Conservation (phyloP, 2,113 vertebrate genomes). For the Microcebus ravelobensis region DNA sequence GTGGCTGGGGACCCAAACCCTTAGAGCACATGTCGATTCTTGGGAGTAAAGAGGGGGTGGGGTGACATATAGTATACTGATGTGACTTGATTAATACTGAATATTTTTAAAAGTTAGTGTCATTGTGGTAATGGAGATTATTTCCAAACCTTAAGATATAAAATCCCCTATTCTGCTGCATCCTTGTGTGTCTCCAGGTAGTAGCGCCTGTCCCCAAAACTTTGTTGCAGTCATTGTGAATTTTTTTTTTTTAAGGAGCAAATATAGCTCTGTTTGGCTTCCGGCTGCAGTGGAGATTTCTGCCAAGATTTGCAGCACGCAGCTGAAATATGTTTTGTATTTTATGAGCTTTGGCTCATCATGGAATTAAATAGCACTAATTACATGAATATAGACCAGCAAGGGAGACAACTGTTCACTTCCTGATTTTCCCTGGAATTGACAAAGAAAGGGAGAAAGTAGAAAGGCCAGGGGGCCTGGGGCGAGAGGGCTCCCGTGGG, state of each 20-base stretch:
- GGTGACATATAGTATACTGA: neutral
- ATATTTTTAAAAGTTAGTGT: neutral
- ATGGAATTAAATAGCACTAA: constrained; percentile 75
- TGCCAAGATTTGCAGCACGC: constrained; percentile 67
- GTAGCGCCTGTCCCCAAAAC: neutral
- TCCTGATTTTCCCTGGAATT: constrained; percentile 70
- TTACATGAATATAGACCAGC: constrained; percentile 76
- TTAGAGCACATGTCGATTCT: neutral
- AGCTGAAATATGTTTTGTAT: constrained; percentile 77
- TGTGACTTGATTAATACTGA: neutral
- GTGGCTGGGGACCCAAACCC: neutral
- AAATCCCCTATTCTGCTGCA: neutral
- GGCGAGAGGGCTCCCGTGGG: constrained; percentile 9
- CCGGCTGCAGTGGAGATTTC: constrained; percentile 61
- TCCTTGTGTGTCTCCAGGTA: constrained; percentile 41
- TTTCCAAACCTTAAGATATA: constrained; percentile 28
- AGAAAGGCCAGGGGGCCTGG: neutral
- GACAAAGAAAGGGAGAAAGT: constrained; percentile 25
- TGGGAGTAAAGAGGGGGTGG: neutral
- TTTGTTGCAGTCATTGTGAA: constrained; percentile 27
- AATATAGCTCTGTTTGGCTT: constrained; percentile 68
- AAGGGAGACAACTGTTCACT: constrained; percentile 76
- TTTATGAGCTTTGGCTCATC: constrained; percentile 74
- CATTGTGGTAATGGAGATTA: constrained; percentile 13
- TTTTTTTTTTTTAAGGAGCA: constrained; percentile 30